Evolutionary conservation across 2,113 vertebrate species (phyloP).

Genomic region (Holacanthus passer): DNA sequence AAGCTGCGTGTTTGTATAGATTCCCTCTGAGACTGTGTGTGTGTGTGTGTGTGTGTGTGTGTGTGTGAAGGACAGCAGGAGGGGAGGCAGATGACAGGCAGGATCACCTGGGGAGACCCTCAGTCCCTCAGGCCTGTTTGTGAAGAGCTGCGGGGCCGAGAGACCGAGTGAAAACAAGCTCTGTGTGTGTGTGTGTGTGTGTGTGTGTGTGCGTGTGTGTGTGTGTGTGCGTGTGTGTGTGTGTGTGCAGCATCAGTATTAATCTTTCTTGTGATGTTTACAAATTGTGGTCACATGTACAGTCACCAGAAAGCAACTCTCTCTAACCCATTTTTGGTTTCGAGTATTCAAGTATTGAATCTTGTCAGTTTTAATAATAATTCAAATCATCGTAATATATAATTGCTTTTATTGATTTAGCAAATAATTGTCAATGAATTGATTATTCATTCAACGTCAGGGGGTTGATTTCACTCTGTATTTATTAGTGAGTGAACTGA

Average conservation of each 20-base stretch:
- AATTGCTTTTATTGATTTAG: too few species aligned
- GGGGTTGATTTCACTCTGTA: too few species aligned
- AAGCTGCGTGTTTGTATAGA: background rate
- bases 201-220: constrained; percentile 23
- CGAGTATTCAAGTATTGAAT: too few species aligned
- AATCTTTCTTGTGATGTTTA: background rate
- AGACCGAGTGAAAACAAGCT: background rate
- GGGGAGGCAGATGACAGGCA: background rate
- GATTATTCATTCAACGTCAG: too few species aligned
- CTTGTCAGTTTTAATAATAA: background rate
- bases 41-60: background rate
- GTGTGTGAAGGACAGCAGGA: background rate
- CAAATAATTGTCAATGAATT: too few species aligned
- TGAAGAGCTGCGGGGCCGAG: background rate
- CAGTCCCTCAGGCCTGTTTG: background rate
- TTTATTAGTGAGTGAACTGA: too few species aligned
- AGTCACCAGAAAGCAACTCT: background rate
- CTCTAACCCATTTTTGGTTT: too few species aligned
- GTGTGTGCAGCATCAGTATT: background rate
- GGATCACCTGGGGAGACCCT: background rate
- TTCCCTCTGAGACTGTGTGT: background rate
- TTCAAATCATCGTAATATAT: too few species aligned
- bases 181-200: constrained; percentile 3
- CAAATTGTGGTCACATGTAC: background rate
- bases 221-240: constrained; percentile 21